These are phyloP conservation scores for Dreissena polymorpha DNA, from an alignment of 1,140 invertebrate genomes.

Conservation along the genomic window DNA sequence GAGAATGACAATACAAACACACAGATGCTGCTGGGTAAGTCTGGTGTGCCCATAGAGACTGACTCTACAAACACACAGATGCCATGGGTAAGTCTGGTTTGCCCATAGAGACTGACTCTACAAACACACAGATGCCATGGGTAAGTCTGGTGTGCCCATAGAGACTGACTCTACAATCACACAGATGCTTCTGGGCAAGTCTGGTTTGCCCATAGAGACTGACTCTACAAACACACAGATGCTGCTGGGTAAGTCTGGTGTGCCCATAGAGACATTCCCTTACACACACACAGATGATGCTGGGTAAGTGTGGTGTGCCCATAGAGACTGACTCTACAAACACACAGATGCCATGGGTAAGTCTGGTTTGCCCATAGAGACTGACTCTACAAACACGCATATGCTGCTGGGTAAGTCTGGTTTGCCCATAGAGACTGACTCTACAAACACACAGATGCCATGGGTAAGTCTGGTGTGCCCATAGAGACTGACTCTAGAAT, in stretches of 20 bases:
- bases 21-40: conserved; percentile 91
- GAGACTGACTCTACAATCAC: conserved; percentile 93
- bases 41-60: conserved; percentile 84
- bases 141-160: conserved; percentile 86
- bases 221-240: conserved; percentile 95
- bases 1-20: conserved; percentile 93
- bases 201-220: conserved; percentile 87
- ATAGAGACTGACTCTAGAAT: conserved; percentile 93
- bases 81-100: conserved; percentile 86
- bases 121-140: conserved; percentile 95
- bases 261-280: conserved; percentile 91
- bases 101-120: conserved; percentile 91
- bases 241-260: conserved; percentile 87
- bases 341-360: conserved; percentile 93
- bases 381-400: conserved; percentile 93
- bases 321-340: conserved; percentile 93
- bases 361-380: conserved; percentile 87
- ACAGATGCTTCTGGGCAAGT: conserved; percentile 91
- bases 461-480: conserved; percentile 87
- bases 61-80: conserved; percentile 95
- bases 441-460: conserved; percentile 94
- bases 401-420: conserved; percentile 88
- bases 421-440: conserved; percentile 91
- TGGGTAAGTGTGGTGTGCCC: conserved; percentile 87
- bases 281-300: conserved; percentile 93